phyloP scores from a whole-genome alignment of 2,113 vertebrate species.

The Pterocles burchelli region DNA sequence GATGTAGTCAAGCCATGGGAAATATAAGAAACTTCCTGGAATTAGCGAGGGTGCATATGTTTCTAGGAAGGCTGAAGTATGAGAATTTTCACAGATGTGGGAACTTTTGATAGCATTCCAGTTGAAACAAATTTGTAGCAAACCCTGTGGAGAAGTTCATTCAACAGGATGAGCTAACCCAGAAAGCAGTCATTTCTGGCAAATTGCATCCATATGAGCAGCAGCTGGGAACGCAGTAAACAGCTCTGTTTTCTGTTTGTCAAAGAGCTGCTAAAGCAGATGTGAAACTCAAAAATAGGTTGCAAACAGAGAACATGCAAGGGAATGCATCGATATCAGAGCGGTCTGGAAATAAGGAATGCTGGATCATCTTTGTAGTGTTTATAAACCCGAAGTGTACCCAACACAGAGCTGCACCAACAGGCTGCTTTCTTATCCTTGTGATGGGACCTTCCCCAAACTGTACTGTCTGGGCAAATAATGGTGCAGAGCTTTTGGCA shows the following conservation, averaged over 20 bases:
- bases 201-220: constrained; percentile 5
- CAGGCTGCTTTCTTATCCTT: neutral
- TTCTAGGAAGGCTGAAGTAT: constrained; percentile 53
- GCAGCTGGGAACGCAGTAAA: constrained; percentile 65
- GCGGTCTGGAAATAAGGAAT: constrained; percentile 24
- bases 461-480: neutral
- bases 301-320: constrained; percentile 44
- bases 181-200: constrained; percentile 62
- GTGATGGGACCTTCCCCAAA: neutral
- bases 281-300: constrained; percentile 61
- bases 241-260: constrained; percentile 63
- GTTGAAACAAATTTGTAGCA: constrained; percentile 57
- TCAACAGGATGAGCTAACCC: constrained; percentile 63
- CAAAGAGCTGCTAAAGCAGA: constrained; percentile 64
- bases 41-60: constrained; percentile 7
- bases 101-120: constrained; percentile 61
- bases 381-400: neutral
- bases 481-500: neutral
- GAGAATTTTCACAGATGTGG: constrained; percentile 50
- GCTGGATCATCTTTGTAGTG: neutral
- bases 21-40: constrained; percentile 16
- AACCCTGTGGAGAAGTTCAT: constrained; percentile 57
- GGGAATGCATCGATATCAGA: constrained; percentile 31
- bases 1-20: neutral
- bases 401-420: neutral